phyloP scores from a whole-genome alignment of 2,113 vertebrate genomes.

The Charina bottae region DNA sequence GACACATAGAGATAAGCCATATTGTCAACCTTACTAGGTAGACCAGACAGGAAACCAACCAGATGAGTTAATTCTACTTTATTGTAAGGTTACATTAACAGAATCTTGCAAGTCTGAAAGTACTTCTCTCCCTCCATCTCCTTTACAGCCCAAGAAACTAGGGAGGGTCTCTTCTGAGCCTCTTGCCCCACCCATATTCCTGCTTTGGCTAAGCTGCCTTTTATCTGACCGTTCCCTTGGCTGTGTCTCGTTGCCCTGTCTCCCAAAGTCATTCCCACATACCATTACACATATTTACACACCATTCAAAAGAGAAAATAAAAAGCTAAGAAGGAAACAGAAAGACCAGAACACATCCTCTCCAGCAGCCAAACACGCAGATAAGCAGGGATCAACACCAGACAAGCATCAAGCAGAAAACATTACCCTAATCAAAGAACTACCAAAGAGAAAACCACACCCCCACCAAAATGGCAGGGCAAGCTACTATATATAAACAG shows the following conservation, averaged over 20 bases:
- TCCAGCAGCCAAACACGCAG: neutral
- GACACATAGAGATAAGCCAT: too few relatives aligned
- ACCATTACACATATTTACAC: neutral
- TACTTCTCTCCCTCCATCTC: neutral
- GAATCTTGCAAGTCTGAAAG: neutral
- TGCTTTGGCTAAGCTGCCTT: neutral
- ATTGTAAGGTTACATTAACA: neutral
- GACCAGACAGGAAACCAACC: neutral
- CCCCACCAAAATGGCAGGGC: neutral
- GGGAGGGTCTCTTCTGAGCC: neutral
- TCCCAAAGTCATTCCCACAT: neutral
- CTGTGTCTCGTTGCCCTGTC: neutral
- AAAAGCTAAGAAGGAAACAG: neutral
- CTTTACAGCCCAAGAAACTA: neutral
- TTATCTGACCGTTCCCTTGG: neutral
- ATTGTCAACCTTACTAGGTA: neutral
- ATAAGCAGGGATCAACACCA: neutral
- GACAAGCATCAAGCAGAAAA: too few relatives aligned
- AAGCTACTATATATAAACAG: neutral
- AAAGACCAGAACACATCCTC: neutral
- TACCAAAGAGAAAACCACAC: neutral
- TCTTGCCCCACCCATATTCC: neutral
- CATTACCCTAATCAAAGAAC: neutral
- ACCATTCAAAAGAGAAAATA: neutral
- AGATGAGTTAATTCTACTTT: too few relatives aligned